phyloP scores from a whole-genome alignment of 2,113 vertebrate species.

The Trichechus manatus region DNA sequence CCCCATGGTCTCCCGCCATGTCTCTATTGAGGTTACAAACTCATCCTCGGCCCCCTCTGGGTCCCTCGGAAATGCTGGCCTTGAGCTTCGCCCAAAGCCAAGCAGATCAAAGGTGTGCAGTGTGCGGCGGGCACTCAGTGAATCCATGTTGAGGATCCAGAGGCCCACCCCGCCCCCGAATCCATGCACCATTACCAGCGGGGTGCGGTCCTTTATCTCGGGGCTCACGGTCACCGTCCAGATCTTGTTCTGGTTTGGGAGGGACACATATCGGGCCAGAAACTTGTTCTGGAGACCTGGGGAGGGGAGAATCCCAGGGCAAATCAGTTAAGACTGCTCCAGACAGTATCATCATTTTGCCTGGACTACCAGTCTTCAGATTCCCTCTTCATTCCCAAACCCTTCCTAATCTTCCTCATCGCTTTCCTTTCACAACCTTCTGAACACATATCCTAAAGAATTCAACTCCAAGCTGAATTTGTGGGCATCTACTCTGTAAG shows the following conservation, averaged over 20 bases:
- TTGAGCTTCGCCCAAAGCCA: constrained; percentile 94
- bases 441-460: background rate
- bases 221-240: constrained; percentile 93
- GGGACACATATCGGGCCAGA: constrained; percentile 92
- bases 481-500: background rate
- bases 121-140: constrained; percentile 87
- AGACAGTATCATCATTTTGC: background rate
- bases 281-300: constrained; percentile 93
- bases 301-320: background rate
- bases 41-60: constrained; percentile 91
- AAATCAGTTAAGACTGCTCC: background rate
- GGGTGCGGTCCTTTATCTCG: constrained; percentile 87
- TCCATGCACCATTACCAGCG: constrained; percentile 95
- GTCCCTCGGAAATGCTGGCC: constrained; percentile 91
- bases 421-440: background rate
- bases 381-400: background rate
- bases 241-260: constrained; percentile 92
- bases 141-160: constrained; percentile 94
- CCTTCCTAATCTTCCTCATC: background rate
- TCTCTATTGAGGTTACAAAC: constrained; percentile 92
- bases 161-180: constrained; percentile 95
- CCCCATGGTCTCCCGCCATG: constrained; percentile 90
- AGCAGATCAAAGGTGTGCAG: constrained; percentile 93
- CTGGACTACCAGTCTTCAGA: background rate
- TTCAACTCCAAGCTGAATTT: constrained; percentile 23